Conservation (phyloP, 2,113 vertebrate species). For the Cygnus atratus region DNA sequence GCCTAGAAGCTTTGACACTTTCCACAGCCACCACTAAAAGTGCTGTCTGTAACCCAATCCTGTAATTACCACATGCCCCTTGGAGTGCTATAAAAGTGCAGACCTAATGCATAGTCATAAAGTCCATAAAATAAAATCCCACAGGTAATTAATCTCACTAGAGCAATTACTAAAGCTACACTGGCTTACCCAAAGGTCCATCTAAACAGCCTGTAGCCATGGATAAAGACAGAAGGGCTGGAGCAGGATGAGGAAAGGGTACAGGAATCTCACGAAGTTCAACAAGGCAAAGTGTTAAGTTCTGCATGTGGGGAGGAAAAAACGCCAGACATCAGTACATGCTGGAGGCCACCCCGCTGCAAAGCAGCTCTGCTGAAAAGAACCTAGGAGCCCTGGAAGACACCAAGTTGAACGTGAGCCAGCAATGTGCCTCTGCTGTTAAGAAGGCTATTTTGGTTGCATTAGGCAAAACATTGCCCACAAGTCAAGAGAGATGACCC, state of each 20-base stretch:
- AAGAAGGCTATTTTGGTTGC: no score
- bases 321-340: no score
- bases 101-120: constrained; percentile 36
- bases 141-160: not conserved
- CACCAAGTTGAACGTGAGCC: no score
- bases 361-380: no score
- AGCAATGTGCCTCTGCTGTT: no score
- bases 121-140: not conserved
- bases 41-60: not conserved
- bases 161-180: not conserved
- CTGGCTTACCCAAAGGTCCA: not conserved
- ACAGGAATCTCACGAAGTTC: no score
- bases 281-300: no score
- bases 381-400: no score
- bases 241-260: not conserved
- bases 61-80: not conserved
- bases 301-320: no score
- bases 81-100: not conserved
- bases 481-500: no score
- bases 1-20: not conserved
- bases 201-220: not conserved
- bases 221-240: not conserved
- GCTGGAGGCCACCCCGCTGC: no score
- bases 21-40: not conserved
- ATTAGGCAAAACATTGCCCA: no score